phyloP scores from a whole-genome alignment of 2,797 vertebrate species.

The Micrastur ruficollis region DNA sequence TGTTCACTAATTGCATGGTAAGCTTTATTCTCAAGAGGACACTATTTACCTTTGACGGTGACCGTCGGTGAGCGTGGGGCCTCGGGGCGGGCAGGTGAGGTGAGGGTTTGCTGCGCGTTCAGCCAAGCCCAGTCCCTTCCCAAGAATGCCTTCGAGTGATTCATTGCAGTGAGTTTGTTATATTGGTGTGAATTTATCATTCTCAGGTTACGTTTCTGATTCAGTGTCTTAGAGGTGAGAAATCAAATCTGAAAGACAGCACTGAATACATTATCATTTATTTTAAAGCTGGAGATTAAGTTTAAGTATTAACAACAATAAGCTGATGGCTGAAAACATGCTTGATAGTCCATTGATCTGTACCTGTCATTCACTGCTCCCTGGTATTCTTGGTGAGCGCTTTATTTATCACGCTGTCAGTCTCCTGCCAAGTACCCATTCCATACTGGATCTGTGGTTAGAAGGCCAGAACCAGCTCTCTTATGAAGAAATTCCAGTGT shows the following conservation, averaged over 20 bases:
- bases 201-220: background rate
- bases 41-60: background rate
- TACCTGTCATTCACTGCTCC: conserved; percentile 34
- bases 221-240: background rate
- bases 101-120: rapidly evolving
- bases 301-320: conserved; percentile 65
- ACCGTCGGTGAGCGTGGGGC: rapidly evolving
- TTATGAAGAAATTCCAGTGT: background rate
- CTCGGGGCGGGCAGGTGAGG: background rate
- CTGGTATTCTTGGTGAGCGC: background rate
- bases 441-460: background rate
- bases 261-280: conserved; percentile 14
- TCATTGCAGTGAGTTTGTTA: background rate
- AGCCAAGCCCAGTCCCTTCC: background rate
- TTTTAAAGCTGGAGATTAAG: conserved; percentile 58
- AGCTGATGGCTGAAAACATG: conserved; percentile 28
- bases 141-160: background rate
- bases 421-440: conserved; percentile 13
- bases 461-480: conserved; percentile 20
- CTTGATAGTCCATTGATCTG: conserved; percentile 62
- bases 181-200: background rate
- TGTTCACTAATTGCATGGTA: background rate
- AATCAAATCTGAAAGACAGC: conserved; percentile 48
- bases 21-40: background rate
- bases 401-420: conserved; percentile 46